A percentile compares a stretch with the other conserved stretches of the same genome.
Conservation (phyloP, 1,140 invertebrate genomes). For the Zaprionus capensis region DNA sequence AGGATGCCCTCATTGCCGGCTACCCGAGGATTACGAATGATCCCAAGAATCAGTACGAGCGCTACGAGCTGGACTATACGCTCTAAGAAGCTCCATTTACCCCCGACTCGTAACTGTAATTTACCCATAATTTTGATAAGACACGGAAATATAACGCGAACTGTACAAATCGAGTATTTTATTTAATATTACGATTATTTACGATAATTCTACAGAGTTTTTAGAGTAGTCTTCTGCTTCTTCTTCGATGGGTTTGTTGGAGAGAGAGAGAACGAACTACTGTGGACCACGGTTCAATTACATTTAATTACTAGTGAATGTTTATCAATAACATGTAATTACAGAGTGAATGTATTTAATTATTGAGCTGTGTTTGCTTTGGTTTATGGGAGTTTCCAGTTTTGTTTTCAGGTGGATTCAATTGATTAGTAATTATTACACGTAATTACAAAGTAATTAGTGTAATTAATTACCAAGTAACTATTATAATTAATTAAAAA, state of each 20-base stretch:
- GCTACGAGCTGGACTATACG: constrained; percentile 98
- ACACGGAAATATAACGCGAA: constrained; percentile 33
- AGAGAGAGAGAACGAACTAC: constrained; percentile 24
- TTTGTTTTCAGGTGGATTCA: background rate
- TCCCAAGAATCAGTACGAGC: constrained; percentile 96
- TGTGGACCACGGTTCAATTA: constrained; percentile 28
- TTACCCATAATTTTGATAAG: constrained; percentile 39
- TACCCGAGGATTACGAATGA: constrained; percentile 98
- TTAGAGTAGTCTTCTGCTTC: constrained; percentile 48
- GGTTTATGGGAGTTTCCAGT: background rate
- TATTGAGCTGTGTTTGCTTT: background rate
- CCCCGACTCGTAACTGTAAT: constrained; percentile 13
- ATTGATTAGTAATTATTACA: background rate
- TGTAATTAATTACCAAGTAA: background rate
- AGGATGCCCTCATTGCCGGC: constrained; percentile 98
- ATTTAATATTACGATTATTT: constrained; percentile 51
- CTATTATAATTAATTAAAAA: background rate
- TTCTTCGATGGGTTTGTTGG: background rate
- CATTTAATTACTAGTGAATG: constrained; percentile 9
- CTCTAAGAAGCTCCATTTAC: constrained; percentile 87
- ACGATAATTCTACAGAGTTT: constrained; percentile 39
- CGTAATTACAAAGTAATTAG: constrained; percentile 1
- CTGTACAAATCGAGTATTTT: constrained; percentile 70
- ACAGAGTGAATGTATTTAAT: background rate
- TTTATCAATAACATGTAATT: constrained; percentile 4